Conservation (phyloP, 1,140 invertebrate species). For the Dinoponera quadriceps region DNA sequence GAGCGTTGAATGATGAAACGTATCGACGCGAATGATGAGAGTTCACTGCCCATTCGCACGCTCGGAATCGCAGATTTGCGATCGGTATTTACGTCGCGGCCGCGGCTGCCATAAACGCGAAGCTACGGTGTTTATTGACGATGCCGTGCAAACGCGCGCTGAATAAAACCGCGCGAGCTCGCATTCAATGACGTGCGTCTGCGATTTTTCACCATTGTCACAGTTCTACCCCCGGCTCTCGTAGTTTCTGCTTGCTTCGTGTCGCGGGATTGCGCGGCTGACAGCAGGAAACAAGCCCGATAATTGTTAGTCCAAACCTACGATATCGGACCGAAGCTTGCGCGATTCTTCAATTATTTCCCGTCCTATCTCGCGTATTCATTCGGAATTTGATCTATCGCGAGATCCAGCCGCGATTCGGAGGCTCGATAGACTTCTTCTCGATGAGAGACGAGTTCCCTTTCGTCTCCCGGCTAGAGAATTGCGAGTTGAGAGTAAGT, state of each 20-base stretch:
- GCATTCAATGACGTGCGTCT: neutral
- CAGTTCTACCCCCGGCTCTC: neutral
- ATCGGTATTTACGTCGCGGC: conserved; percentile 46
- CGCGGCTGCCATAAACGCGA: conserved; percentile 30
- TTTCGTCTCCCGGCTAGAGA: neutral
- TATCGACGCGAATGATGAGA: conserved; percentile 31
- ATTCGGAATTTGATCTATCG: too few relatives aligned
- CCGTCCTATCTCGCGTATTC: too few relatives aligned
- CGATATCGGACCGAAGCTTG: too few relatives aligned
- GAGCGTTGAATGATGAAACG: conserved; percentile 37
- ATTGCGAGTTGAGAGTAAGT: neutral
- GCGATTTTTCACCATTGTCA: neutral
- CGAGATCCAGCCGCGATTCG: too few relatives aligned
- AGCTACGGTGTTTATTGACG: conserved; percentile 43
- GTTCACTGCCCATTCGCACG: conserved; percentile 35
- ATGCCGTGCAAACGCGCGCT: conserved; percentile 10
- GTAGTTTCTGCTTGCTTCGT: neutral
- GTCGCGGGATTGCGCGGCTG: neutral
- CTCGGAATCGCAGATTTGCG: conserved; percentile 37
- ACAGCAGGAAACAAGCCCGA: too few relatives aligned
- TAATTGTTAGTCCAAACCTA: too few relatives aligned
- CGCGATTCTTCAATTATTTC: too few relatives aligned
- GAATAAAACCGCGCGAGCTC: conserved; percentile 34
- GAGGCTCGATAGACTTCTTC: too few relatives aligned
- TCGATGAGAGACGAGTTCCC: neutral